phyloP scores from a whole-genome alignment of 2,888 invertebrate species.

The Scaptomyza cyrtandrae region DNA sequence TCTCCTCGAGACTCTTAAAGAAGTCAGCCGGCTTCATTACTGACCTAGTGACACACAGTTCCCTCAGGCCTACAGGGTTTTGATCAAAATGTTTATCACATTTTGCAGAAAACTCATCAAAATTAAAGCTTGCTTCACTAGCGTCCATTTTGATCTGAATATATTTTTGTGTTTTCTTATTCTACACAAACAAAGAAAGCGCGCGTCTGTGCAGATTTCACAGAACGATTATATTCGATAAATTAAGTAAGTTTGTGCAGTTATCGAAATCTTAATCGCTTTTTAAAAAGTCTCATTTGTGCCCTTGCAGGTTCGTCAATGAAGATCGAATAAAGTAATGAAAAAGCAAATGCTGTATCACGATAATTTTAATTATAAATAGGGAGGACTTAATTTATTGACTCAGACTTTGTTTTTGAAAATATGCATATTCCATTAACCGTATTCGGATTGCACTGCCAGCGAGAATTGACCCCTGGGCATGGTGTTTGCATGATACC shows the following conservation, averaged over 20 bases:
- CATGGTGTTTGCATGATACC: conserved; percentile 95
- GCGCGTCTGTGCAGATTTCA: conserved; percentile 11
- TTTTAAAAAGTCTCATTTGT: not conserved
- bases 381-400: conserved; percentile 26
- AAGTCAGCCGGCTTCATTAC: conserved; percentile 68
- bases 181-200: not conserved
- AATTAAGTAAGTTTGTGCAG: not conserved
- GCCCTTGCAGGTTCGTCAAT: not conserved
- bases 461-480: conserved; percentile 92
- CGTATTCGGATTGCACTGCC: conserved; percentile 96
- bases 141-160: conserved; percentile 23
- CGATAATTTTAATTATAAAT: not conserved
- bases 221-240: conserved; percentile 5
- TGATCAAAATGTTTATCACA: conserved; percentile 44
- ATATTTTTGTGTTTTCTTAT: not conserved
- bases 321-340: not conserved
- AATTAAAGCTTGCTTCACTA: conserved; percentile 25
- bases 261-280: conserved; percentile 8
- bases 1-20: conserved; percentile 64
- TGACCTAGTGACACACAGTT: conserved; percentile 66
- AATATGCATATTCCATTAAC: conserved; percentile 84
- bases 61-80: conserved; percentile 59
- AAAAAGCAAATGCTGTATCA: not conserved
- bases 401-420: conserved; percentile 10
- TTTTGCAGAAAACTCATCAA: conserved; percentile 49